Percentiles rank a stretch among this genome's conserved stretches.
Conservation (phyloP, 1,140 invertebrate genomes). For the Bombus impatiens region DNA sequence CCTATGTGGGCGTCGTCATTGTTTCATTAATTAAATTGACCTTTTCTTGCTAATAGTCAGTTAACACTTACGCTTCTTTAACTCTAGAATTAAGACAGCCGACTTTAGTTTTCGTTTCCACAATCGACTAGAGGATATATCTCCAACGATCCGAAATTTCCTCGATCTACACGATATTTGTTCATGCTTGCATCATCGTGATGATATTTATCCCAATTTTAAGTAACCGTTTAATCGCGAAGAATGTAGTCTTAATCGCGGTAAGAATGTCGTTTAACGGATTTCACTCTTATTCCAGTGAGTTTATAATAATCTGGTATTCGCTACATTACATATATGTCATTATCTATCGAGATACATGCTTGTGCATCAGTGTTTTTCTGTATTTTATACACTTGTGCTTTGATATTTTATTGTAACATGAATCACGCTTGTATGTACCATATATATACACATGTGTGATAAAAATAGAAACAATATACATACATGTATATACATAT, state of each 20-base stretch:
- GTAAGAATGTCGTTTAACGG: constrained; percentile 61
- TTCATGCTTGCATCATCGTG: background rate
- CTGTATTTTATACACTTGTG: constrained; percentile 42
- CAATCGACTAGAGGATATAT: constrained; percentile 5
- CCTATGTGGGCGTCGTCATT: constrained; percentile 64
- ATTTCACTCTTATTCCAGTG: constrained; percentile 70
- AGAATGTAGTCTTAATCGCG: background rate
- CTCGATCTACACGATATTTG: background rate
- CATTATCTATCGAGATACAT: constrained; percentile 44
- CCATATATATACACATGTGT: constrained; percentile 37
- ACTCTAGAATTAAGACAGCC: constrained; percentile 49
- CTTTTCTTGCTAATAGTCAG: constrained; percentile 65
- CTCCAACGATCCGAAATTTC: constrained; percentile 20
- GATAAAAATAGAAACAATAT: background rate
- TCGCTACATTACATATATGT: constrained; percentile 2
- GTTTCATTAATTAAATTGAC: constrained; percentile 72
- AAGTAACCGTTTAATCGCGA: constrained; percentile 4
- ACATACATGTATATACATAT: constrained; percentile 22
- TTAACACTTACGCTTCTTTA: constrained; percentile 61
- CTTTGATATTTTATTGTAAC: constrained; percentile 58
- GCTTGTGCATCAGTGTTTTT: constrained; percentile 65
- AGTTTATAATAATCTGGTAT: constrained; percentile 48
- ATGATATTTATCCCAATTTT: background rate
- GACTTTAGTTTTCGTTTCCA: constrained; percentile 62
- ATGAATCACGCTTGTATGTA: constrained; percentile 58